Conservation (phyloP, 2,888 invertebrate species). For the Meiosimyza decipiens region DNA sequence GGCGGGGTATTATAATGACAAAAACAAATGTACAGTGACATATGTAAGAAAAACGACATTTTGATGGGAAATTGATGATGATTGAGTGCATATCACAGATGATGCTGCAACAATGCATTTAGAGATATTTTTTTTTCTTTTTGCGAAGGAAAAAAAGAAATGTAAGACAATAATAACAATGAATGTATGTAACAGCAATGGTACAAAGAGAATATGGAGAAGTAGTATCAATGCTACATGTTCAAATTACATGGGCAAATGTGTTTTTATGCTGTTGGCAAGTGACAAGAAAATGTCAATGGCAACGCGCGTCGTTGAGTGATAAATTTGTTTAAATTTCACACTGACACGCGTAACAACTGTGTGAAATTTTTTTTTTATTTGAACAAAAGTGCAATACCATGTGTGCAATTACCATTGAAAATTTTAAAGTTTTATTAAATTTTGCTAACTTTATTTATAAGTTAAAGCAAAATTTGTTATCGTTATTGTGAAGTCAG, state of each 20-base stretch:
- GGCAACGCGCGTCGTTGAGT: neutral
- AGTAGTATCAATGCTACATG: neutral
- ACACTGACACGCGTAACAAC: too few relatives aligned
- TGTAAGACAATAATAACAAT: neutral
- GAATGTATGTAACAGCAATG: neutral
- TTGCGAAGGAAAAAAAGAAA: neutral
- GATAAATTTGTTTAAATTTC: conserved; percentile 2
- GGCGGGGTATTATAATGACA: conserved; percentile 9
- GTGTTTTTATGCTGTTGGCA: neutral
- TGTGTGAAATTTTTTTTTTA: too few relatives aligned
- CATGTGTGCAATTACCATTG: too few relatives aligned
- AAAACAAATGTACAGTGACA: conserved; percentile 4
- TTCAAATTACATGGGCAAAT: neutral
- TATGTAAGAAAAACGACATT: conserved; percentile 54
- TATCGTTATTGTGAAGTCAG: too few relatives aligned
- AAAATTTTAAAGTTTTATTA: too few relatives aligned
- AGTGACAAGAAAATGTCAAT: neutral
- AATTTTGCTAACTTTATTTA: too few relatives aligned
- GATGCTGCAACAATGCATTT: conserved; percentile 13
- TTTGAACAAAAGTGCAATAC: too few relatives aligned
- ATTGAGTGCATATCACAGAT: conserved; percentile 53
- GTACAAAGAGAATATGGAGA: neutral
- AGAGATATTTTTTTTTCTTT: neutral
- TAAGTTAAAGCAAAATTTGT: too few relatives aligned
- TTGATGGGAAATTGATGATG: conserved; percentile 66